These are phyloP conservation scores for Nephrotoma appendiculata DNA, from an alignment of 2,888 invertebrate genomes.

Conservation along the genomic window DNA sequence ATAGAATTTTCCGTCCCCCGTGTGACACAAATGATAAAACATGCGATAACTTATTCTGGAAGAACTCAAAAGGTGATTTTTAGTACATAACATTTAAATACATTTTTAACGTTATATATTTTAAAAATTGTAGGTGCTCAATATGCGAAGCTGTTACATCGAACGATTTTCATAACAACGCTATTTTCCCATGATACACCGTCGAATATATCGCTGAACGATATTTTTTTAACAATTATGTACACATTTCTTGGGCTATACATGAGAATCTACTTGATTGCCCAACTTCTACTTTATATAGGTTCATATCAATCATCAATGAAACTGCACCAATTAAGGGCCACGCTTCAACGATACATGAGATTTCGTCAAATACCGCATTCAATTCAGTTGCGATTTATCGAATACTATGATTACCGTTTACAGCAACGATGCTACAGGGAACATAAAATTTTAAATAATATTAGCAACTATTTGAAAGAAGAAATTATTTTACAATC, in stretches of 20 bases:
- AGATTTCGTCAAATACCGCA: constrained; percentile 39
- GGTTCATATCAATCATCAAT: neutral
- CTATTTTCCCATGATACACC: neutral
- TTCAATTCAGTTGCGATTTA: constrained; percentile 36
- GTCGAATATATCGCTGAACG: neutral
- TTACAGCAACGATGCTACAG: constrained; percentile 43
- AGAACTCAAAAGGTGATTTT: neutral
- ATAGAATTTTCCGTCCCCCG: neutral
- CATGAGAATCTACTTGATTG: neutral
- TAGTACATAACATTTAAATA: neutral
- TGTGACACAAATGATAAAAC: neutral
- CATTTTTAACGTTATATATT: neutral
- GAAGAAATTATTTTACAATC: neutral
- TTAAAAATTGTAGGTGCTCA: neutral
- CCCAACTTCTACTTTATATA: neutral
- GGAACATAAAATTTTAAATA: constrained; percentile 37
- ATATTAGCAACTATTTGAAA: constrained; percentile 35
- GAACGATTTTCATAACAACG: neutral
- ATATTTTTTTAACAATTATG: neutral
- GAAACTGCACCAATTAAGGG: neutral
- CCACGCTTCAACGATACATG: constrained; percentile 39
- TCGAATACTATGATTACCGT: constrained; percentile 41
- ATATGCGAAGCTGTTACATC: neutral
- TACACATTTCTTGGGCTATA: neutral
- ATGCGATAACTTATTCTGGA: neutral